phyloP scores from a whole-genome alignment of 2,888 invertebrate genomes.

The Xanthia icteritia region DNA sequence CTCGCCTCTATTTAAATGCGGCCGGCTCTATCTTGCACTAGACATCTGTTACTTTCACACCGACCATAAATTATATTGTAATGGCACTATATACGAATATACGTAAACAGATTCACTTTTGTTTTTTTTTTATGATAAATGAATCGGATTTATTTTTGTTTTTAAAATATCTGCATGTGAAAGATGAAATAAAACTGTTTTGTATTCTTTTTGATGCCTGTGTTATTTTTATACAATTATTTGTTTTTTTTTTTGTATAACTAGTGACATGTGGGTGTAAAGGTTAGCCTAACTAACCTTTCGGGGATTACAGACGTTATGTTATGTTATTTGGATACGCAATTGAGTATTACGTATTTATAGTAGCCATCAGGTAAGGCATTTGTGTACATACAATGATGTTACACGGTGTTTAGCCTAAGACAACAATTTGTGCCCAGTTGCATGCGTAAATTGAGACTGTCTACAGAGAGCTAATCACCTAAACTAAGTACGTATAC shows the following conservation, averaged over 20 bases:
- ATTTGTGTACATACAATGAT: conserved; percentile 7
- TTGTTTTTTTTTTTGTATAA: not conserved
- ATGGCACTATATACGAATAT: conserved; percentile 69
- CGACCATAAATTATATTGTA: conserved; percentile 75
- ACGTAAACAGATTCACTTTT: conserved; percentile 65
- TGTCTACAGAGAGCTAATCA: conserved; percentile 17
- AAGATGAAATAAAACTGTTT: conserved; percentile 1
- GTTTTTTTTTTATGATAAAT: conserved; percentile 50
- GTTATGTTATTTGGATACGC: not conserved
- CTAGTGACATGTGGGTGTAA: not conserved
- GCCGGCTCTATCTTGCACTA: conserved; percentile 77
- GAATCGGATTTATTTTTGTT: conserved; percentile 45
- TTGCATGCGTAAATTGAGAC: conserved; percentile 6
- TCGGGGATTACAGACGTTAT: too few relatives aligned
- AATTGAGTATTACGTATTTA: not conserved
- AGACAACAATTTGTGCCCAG: conserved; percentile 1
- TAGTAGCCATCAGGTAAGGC: not conserved
- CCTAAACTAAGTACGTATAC: not conserved
- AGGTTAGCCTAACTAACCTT: not conserved
- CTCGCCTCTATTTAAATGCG: conserved; percentile 81
- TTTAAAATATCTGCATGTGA: conserved; percentile 20
- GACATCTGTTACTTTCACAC: conserved; percentile 86
- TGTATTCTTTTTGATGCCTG: not conserved
- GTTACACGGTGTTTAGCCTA: conserved; percentile 14
- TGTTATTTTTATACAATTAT: not conserved